Evolutionary conservation across 2,888 invertebrate species (phyloP).

Genomic region (Athalia cordata): DNA sequence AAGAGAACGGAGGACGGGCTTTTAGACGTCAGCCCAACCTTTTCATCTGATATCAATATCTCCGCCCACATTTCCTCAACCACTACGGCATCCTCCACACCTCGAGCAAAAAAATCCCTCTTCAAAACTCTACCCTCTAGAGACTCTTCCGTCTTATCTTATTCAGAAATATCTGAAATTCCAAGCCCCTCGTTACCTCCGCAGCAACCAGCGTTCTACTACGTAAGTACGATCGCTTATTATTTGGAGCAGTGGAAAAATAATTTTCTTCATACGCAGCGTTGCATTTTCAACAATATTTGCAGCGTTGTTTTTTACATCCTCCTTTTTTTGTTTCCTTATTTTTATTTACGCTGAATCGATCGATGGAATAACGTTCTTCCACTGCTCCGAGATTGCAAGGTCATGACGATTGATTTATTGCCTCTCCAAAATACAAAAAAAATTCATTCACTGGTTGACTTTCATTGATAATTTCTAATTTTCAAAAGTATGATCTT

Average conservation of each 20-base stretch:
- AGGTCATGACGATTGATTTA: background rate
- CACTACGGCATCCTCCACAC: conserved; percentile 61
- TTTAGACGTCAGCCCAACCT: conserved; percentile 65
- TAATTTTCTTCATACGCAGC: background rate
- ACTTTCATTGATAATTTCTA: background rate
- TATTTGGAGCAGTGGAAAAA: conserved; percentile 28
- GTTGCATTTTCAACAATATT: background rate
- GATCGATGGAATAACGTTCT: background rate
- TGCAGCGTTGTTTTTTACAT: background rate
- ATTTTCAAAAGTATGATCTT: background rate
- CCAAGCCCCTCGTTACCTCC: conserved; percentile 58
- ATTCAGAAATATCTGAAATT: conserved; percentile 57
- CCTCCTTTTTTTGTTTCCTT: too few species aligned
- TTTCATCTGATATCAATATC: conserved; percentile 64
- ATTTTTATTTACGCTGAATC: background rate
- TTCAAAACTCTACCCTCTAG: conserved; percentile 64
- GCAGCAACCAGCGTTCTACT: conserved; percentile 63
- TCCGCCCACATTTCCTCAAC: conserved; percentile 57
- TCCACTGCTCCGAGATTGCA: conserved; percentile 22
- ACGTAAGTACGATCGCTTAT: conserved; percentile 65
- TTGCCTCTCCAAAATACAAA: background rate
- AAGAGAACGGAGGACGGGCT: conserved; percentile 69
- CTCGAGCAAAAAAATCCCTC: conserved; percentile 65
- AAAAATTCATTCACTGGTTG: background rate
- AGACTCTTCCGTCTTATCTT: conserved; percentile 58